Conservation (phyloP, 1,140 invertebrate genomes). For the Panulirus ornatus region DNA sequence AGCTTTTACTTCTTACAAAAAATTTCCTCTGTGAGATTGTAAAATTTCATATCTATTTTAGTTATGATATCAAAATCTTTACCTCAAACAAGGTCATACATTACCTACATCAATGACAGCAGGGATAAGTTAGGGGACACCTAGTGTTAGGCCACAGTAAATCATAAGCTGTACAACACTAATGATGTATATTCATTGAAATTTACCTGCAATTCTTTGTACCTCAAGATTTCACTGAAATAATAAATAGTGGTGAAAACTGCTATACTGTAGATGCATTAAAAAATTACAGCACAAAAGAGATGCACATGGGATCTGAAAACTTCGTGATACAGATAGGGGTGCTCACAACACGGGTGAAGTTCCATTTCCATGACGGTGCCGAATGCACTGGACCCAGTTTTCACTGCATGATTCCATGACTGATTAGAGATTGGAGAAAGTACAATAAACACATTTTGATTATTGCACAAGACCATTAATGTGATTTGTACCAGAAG, state of each 20-base stretch:
- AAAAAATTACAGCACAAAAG: conserved; percentile 59
- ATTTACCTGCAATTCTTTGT: conserved; percentile 73
- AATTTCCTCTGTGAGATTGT: background rate
- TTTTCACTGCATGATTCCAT: conserved; percentile 51
- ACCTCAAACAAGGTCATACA: conserved; percentile 15
- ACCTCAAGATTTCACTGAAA: conserved; percentile 73
- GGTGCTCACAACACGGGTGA: conserved; percentile 24
- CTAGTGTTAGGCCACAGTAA: conserved; percentile 68
- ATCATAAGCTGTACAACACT: conserved; percentile 71
- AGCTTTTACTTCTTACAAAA: conserved; percentile 4
- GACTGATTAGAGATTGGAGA: conserved; percentile 39
- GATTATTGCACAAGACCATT: conserved; percentile 67
- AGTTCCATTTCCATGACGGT: conserved; percentile 33
- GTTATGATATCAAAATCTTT: conserved; percentile 20
- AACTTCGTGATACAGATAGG: conserved; percentile 27
- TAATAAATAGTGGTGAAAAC: conserved; percentile 57
- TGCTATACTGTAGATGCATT: conserved; percentile 57
- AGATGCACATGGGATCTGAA: conserved; percentile 62
- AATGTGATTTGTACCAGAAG: conserved; percentile 63
- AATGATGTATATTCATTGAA: conserved; percentile 72
- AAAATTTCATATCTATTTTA: conserved; percentile 27
- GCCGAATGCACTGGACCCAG: conserved; percentile 61
- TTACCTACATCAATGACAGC: conserved; percentile 30
- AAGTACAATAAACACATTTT: conserved; percentile 70
- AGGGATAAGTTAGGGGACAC: conserved; percentile 50